Conservation (phyloP, 1,140 invertebrate species). For the Drosophila mauritiana region DNA sequence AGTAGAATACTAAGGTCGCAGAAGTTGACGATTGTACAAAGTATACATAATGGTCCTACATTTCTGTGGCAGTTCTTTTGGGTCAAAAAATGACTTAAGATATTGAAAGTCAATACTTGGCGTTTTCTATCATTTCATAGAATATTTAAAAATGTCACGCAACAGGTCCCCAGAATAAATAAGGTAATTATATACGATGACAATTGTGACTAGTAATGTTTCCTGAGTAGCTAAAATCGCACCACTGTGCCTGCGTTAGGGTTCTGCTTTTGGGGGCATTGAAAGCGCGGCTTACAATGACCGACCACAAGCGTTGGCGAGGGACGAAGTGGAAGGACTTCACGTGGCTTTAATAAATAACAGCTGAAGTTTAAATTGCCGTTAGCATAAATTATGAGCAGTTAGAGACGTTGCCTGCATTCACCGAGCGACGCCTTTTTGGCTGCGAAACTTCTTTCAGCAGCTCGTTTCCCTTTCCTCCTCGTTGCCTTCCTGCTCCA, state of each 20-base stretch:
- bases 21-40: neutral
- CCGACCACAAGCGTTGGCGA: conserved; percentile 1
- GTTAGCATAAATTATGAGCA: conserved; percentile 82
- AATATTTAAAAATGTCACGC: no score
- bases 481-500: no score
- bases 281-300: conserved; percentile 50
- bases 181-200: no score
- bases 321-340: conserved; percentile 22
- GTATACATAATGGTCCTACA: no score
- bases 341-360: conserved; percentile 74
- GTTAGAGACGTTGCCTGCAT: conserved; percentile 67
- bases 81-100: no score
- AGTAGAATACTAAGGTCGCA: no score
- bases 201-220: no score
- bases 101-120: no score
- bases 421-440: conserved; percentile 63
- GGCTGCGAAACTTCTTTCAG: conserved; percentile 44
- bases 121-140: no score
- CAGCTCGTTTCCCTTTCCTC: conserved; percentile 32
- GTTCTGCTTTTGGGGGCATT: conserved; percentile 28
- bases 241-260: conserved; percentile 41
- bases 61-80: no score
- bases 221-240: no score
- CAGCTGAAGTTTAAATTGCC: conserved; percentile 79
- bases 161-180: no score